Evolutionary conservation across 2,797 vertebrate genomes (phyloP).

Genomic region (Paedocypris micromegethes): DNA sequence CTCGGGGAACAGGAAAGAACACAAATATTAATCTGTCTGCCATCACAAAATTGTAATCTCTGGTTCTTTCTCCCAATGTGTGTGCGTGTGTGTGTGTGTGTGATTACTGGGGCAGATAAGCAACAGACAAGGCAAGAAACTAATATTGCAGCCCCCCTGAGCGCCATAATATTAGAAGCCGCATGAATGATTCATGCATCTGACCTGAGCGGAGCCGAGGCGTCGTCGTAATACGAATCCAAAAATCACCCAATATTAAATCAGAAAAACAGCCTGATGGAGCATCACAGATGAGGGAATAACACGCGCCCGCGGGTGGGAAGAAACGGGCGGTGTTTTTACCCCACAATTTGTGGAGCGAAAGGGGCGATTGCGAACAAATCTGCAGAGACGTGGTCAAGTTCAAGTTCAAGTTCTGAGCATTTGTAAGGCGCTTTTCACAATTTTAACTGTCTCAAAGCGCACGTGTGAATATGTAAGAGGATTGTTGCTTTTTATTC

Average conservation of each 20-base stretch:
- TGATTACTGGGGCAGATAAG: constrained; percentile 1
- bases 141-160: constrained; percentile 9
- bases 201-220: constrained; percentile 5
- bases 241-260: constrained; percentile 17
- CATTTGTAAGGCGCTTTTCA: too few relatives aligned
- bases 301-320: not conserved
- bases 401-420: too few relatives aligned
- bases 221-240: not conserved
- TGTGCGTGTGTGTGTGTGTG: not conserved
- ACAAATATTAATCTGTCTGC: constrained; percentile 10
- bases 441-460: too few relatives aligned
- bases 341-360: not conserved
- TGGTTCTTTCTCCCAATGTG: too few relatives aligned
- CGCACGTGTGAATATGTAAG: too few relatives aligned
- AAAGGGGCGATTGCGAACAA: not conserved
- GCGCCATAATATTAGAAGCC: constrained; percentile 12
- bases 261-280: constrained; percentile 9
- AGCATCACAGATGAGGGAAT: constrained; percentile 2
- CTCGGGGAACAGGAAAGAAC: too few relatives aligned
- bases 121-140: constrained; percentile 1
- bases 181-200: constrained; percentile 26
- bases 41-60: not conserved
- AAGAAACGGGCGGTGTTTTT: not conserved
- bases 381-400: too few relatives aligned
- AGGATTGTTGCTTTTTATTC: too few relatives aligned